Conservation (phyloP, 1,140 invertebrate genomes). For the Tetragonula clypearis region DNA sequence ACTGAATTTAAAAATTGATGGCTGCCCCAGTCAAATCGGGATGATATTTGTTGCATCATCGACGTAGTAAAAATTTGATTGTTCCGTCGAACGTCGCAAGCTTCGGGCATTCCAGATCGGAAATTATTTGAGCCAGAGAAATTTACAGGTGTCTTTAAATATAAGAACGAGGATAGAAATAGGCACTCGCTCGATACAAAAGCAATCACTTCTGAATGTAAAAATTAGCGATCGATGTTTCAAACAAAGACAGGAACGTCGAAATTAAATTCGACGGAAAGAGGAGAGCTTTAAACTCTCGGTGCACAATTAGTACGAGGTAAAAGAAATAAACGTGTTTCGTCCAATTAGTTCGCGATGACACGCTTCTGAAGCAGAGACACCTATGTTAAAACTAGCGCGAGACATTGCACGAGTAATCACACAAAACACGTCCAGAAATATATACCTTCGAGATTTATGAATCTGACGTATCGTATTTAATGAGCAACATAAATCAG, state of each 20-base stretch:
- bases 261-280: not conserved
- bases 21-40: not conserved
- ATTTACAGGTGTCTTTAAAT: too few relatives aligned
- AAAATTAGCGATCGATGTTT: not conserved
- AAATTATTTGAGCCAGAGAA: not conserved
- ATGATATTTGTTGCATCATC: not conserved
- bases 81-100: not conserved
- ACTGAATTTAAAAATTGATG: conserved; percentile 6
- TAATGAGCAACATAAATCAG: not conserved
- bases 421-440: not conserved
- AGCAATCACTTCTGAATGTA: too few relatives aligned
- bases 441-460: not conserved
- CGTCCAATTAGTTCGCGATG: not conserved
- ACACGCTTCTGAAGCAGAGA: not conserved
- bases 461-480: too few relatives aligned
- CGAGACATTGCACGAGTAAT: not conserved
- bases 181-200: too few relatives aligned
- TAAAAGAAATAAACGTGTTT: not conserved
- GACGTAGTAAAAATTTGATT: not conserved
- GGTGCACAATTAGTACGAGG: not conserved
- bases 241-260: too few relatives aligned
- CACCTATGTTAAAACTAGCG: too few relatives aligned
- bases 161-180: too few relatives aligned
- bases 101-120: not conserved
- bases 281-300: not conserved